A percentile compares a stretch with the other conserved stretches of the same genome.
Conservation (phyloP, 2,797 vertebrate species). For the Halcyon chelicuti region DNA sequence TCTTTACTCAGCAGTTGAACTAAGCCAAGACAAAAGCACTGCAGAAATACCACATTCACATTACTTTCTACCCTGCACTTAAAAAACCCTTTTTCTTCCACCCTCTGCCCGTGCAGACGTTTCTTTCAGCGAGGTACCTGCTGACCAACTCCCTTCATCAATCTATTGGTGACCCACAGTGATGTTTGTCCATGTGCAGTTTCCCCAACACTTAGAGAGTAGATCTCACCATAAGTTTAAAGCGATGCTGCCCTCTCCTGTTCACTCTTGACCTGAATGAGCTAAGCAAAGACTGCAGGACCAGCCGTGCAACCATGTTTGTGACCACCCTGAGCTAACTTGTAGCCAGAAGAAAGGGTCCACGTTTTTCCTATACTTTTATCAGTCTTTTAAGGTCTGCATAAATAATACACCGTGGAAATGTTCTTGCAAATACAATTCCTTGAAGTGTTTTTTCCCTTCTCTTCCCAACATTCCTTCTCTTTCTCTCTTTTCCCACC, state of each 20-base stretch:
- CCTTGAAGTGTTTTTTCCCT: not conserved
- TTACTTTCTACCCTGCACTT: not conserved
- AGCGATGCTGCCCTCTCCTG: conserved; percentile 59
- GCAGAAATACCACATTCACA: not conserved
- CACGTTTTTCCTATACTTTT: not conserved
- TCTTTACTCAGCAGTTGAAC: not conserved
- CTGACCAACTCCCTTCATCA: not conserved
- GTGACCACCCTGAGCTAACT: not conserved
- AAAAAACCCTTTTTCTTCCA: fast-evolving
- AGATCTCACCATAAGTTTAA: not conserved
- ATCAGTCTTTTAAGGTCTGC: not conserved
- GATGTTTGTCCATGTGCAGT: fast-evolving
- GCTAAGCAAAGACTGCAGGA: not conserved
- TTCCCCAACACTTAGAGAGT: fast-evolving
- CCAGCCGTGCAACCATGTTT: not conserved
- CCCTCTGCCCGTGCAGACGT: not conserved
- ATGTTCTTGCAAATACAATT: not conserved
- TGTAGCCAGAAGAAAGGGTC: not conserved
- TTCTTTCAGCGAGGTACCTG: not conserved
- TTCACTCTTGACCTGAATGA: not conserved
- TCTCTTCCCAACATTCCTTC: not conserved
- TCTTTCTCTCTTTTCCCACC: not conserved
- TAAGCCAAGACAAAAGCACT: not conserved
- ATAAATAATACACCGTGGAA: not conserved
- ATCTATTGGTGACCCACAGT: fast-evolving